Evolutionary conservation across 2,888 invertebrate genomes (phyloP).

Genomic region (Andrena fulva): DNA sequence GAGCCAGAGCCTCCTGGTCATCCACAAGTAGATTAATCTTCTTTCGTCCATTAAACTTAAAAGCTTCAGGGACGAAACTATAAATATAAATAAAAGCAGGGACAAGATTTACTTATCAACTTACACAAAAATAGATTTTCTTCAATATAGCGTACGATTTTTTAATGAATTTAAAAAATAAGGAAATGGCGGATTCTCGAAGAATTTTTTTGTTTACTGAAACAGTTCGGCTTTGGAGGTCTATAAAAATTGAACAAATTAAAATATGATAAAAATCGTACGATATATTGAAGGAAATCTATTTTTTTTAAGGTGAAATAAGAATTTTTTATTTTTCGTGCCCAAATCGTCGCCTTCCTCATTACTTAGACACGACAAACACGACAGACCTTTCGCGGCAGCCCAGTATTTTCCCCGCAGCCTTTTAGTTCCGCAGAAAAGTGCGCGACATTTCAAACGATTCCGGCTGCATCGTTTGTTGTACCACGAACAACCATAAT

Average conservation of each 20-base stretch:
- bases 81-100: background rate
- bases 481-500: background rate
- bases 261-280: too few relatives aligned
- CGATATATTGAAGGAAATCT: too few relatives aligned
- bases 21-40: conserved; percentile 16
- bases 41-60: background rate
- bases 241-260: too few relatives aligned
- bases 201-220: background rate
- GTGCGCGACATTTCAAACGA: background rate
- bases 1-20: background rate
- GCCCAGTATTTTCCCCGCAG: too few relatives aligned
- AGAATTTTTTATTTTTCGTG: too few relatives aligned
- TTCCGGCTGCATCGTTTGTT: background rate
- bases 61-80: background rate
- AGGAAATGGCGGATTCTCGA: background rate
- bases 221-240: background rate
- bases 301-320: too few relatives aligned
- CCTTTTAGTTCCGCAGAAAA: background rate
- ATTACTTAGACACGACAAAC: too few relatives aligned
- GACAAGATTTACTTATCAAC: background rate
- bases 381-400: too few relatives aligned
- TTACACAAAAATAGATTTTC: background rate
- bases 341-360: too few relatives aligned
- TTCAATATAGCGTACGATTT: background rate
- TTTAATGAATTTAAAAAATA: background rate